These are phyloP conservation scores for Latrodectus hesperus DNA, from an alignment of 2,888 invertebrate genomes.

Conservation along the genomic window DNA sequence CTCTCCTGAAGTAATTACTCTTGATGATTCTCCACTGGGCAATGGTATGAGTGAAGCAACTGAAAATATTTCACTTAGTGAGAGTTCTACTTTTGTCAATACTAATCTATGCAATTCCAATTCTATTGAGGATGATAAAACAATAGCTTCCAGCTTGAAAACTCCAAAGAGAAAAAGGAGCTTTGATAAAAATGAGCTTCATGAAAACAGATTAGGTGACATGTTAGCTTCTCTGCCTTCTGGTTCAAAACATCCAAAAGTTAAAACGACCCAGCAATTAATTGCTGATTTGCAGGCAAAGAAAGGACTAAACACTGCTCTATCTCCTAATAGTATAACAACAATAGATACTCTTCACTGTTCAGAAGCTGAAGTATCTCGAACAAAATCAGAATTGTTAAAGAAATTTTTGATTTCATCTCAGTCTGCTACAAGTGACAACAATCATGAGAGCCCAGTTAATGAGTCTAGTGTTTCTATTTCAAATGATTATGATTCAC, in stretches of 20 bases:
- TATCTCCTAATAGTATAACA: constrained; percentile 46
- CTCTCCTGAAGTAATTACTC: constrained; percentile 30
- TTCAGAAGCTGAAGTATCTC: constrained; percentile 72
- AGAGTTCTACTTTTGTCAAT: constrained; percentile 58
- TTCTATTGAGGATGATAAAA: constrained; percentile 41
- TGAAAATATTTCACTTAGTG: constrained; percentile 57
- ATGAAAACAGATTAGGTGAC: constrained; percentile 48
- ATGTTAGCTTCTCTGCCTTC: constrained; percentile 56
- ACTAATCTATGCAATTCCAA: constrained; percentile 57
- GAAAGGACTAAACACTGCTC: constrained; percentile 72
- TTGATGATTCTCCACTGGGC: constrained; percentile 50
- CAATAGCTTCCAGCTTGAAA: constrained; percentile 34
- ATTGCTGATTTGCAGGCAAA: constrained; percentile 82
- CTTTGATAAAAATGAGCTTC: constrained; percentile 57
- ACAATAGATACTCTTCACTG: constrained; percentile 51
- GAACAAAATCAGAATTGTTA: constrained; percentile 76
- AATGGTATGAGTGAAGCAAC: constrained; percentile 67
- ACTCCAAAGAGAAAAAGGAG: constrained; percentile 65
- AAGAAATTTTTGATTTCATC: constrained; percentile 74
- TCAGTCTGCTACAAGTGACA: constrained; percentile 53
- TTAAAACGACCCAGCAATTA: constrained; percentile 87
- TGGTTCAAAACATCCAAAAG: constrained; percentile 76
- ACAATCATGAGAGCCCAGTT: constrained; percentile 65
- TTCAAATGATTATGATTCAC: constrained; percentile 49
- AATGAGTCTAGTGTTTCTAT: constrained; percentile 57